Conservation (phyloP, 2,113 vertebrate genomes). For the Tupaia tana region DNA sequence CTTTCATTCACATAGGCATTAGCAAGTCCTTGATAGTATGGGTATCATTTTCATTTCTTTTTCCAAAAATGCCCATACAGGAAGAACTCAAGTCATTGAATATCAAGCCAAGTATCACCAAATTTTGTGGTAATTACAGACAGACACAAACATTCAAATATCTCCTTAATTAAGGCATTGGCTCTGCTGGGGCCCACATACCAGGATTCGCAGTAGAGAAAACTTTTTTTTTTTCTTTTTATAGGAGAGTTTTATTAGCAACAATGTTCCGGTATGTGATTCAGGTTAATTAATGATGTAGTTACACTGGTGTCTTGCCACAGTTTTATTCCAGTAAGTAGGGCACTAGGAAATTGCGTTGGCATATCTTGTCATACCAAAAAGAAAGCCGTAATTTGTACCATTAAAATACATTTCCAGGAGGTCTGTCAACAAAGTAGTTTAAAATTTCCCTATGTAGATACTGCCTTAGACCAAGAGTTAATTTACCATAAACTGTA, state of each 20-base stretch:
- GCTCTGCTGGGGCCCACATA: slow-evolving; percentile 72
- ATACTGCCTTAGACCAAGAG: not conserved
- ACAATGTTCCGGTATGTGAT: slow-evolving; percentile 77
- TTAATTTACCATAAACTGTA: not conserved
- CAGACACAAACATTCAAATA: slow-evolving; percentile 56
- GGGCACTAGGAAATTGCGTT: slow-evolving; percentile 66
- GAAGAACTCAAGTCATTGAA: slow-evolving; percentile 20
- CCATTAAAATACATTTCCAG: slow-evolving; percentile 47
- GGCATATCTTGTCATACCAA: slow-evolving; percentile 65
- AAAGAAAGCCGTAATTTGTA: slow-evolving; percentile 61
- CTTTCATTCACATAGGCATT: slow-evolving; percentile 30
- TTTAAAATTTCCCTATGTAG: slow-evolving; percentile 56
- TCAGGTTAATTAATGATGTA: slow-evolving; percentile 82
- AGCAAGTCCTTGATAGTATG: not conserved
- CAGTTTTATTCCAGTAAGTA: slow-evolving; percentile 72
- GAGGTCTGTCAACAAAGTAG: slow-evolving; percentile 47
- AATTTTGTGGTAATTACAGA: not conserved
- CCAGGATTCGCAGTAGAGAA: slow-evolving; percentile 76
- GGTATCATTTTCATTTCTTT: slow-evolving; percentile 33
- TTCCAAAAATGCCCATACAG: slow-evolving; percentile 11
- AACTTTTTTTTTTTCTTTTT: slow-evolving; percentile 79
- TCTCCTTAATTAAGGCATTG: slow-evolving; percentile 70
- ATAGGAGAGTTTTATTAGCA: slow-evolving; percentile 79
- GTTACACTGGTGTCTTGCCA: slow-evolving; percentile 76
- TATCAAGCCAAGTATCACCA: slow-evolving; percentile 29